phyloP scores from a whole-genome alignment of 2,888 invertebrate species.

The Diplazon laetatorius region DNA sequence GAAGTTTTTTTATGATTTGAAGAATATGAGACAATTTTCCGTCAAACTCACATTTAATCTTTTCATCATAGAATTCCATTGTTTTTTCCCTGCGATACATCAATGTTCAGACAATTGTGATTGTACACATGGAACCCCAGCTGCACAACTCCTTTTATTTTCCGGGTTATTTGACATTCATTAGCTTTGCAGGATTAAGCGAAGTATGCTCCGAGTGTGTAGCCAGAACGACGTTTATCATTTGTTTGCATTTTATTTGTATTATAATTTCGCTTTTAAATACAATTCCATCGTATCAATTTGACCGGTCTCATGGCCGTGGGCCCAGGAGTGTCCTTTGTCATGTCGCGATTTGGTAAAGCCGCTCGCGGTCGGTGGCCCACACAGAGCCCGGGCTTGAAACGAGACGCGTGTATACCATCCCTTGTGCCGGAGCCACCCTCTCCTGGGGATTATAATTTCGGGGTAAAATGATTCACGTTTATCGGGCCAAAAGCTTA shows the following conservation, averaged over 20 bases:
- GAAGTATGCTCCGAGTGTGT: neutral
- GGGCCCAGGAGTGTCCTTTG: slow-evolving; percentile 45
- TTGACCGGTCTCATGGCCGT: slow-evolving; percentile 20
- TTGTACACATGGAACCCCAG: neutral
- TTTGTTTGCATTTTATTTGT: slow-evolving; percentile 16
- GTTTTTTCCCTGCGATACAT: neutral
- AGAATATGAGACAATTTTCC: no score
- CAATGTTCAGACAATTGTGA: neutral
- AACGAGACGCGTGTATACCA: slow-evolving; percentile 53
- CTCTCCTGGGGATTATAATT: slow-evolving; percentile 63
- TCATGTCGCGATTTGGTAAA: slow-evolving; percentile 51
- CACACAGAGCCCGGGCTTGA: slow-evolving; percentile 24
- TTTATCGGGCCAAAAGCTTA: slow-evolving; percentile 59
- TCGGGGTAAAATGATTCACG: slow-evolving; percentile 51
- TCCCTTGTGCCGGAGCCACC: slow-evolving; percentile 41
- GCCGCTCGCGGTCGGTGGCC: slow-evolving; percentile 10
- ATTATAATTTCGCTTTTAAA: slow-evolving; percentile 27
- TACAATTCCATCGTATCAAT: slow-evolving; percentile 51
- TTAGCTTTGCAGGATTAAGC: neutral
- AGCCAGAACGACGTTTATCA: slow-evolving; percentile 9
- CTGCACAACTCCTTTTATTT: slow-evolving; percentile 8
- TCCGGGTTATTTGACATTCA: slow-evolving; percentile 23
- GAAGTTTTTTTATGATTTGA: neutral
- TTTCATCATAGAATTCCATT: neutral
- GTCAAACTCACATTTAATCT: neutral